phyloP scores from a whole-genome alignment of 2,888 invertebrate species.

The Tiliacea citrago region DNA sequence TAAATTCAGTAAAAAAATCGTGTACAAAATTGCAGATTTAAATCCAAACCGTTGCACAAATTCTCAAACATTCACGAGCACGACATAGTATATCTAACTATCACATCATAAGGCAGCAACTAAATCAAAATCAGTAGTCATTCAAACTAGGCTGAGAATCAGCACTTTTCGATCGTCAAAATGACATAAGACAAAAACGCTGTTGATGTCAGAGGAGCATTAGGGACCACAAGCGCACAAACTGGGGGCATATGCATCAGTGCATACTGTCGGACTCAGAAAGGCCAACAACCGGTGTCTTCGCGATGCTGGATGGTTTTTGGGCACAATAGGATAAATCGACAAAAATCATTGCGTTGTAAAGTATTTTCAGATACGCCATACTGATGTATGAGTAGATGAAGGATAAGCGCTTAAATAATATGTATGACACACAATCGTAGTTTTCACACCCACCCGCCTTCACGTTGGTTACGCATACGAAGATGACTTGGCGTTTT shows the following conservation, averaged over 20 bases:
- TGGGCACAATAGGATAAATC: background rate
- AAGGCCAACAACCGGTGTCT: background rate
- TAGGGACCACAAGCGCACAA: background rate
- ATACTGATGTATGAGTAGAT: conserved; percentile 9
- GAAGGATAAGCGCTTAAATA: conserved; percentile 31
- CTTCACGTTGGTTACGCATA: conserved; percentile 16
- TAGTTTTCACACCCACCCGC: conserved; percentile 26
- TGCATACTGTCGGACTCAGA: background rate
- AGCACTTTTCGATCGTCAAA: too few species aligned
- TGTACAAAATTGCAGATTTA: background rate
- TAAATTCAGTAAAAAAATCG: background rate
- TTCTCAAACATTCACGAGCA: too few species aligned
- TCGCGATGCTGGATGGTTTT: background rate
- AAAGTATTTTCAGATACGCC: background rate
- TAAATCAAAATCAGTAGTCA: background rate
- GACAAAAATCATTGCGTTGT: background rate
- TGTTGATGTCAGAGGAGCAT: background rate
- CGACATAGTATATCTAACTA: background rate
- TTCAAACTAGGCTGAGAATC: too few species aligned
- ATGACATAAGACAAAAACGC: too few species aligned
- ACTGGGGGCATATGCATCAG: background rate
- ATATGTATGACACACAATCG: conserved; percentile 12
- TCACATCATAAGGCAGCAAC: background rate
- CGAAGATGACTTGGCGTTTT: conserved; percentile 31
- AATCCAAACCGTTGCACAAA: background rate